Conservation (phyloP, 2,888 invertebrate genomes). For the Sceliomorpha sp. region DNA sequence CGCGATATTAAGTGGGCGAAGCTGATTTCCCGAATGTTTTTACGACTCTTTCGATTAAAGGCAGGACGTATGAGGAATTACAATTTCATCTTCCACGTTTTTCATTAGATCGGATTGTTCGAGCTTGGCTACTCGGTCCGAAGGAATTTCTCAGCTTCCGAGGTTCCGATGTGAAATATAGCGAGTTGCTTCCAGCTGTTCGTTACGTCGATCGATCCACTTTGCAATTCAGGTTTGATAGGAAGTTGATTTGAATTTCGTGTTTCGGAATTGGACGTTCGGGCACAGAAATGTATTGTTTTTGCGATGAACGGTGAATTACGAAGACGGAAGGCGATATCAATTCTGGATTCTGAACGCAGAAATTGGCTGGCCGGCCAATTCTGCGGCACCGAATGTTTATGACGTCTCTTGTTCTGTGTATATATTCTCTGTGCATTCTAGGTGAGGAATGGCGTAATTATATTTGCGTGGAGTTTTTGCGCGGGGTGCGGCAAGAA, state of each 20-base stretch:
- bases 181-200: too few relatives aligned
- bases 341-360: conserved; percentile 35
- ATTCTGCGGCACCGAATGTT: conserved; percentile 49
- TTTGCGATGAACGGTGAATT: conserved; percentile 42
- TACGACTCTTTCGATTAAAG: not conserved
- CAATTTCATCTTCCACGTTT: conserved; percentile 4
- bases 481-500: not conserved
- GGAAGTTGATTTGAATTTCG: conserved; percentile 41
- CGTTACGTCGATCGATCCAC: too few relatives aligned
- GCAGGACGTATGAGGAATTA: conserved; percentile 1
- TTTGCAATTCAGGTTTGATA: conserved; percentile 14
- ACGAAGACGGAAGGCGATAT: conserved; percentile 48
- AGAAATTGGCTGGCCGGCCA: conserved; percentile 58
- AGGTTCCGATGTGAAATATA: too few relatives aligned
- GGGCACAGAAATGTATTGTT: conserved; percentile 40
- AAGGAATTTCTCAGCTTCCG: not conserved
- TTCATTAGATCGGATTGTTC: conserved; percentile 4
- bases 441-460: too few relatives aligned
- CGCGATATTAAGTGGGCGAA: conserved; percentile 3
- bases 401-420: conserved; percentile 43
- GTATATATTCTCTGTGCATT: conserved; percentile 41
- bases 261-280: conserved; percentile 39
- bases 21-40: conserved; percentile 5
- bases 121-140: too few relatives aligned
- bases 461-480: conserved; percentile 19